phyloP scores from a whole-genome alignment of 2,113 vertebrate species.

The Spizaetus ornatus region DNA sequence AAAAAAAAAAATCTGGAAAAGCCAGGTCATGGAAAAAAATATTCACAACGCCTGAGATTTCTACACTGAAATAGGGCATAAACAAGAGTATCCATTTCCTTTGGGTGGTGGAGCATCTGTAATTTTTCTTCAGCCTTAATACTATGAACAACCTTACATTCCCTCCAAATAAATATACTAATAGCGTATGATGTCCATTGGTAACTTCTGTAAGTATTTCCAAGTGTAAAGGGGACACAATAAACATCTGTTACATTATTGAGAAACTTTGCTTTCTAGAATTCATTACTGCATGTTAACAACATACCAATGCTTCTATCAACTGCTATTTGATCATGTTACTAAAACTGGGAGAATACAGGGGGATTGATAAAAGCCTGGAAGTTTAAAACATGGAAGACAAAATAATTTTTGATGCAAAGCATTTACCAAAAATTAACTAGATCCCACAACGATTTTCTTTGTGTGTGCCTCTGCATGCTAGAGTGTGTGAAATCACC shows the following conservation, averaged over 20 bases:
- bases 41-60: background rate
- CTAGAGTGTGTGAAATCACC: background rate
- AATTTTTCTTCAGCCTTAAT: background rate
- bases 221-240: background rate
- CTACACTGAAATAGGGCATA: background rate
- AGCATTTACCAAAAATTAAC: background rate
- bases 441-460: background rate
- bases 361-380: background rate
- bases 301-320: background rate
- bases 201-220: background rate
- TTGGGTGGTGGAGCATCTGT: background rate
- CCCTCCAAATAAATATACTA: background rate
- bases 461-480: background rate
- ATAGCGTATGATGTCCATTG: background rate
- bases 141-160: background rate
- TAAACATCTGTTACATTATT: background rate
- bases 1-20: background rate
- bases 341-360: background rate
- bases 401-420: background rate
- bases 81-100: background rate
- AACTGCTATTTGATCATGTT: background rate
- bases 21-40: background rate
- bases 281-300: background rate
- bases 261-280: conserved; percentile 8
- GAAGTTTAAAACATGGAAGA: background rate